Percentiles rank a stretch among this genome's conserved stretches.
Conservation (phyloP, 2,888 invertebrate species). For the Mimas tiliae region DNA sequence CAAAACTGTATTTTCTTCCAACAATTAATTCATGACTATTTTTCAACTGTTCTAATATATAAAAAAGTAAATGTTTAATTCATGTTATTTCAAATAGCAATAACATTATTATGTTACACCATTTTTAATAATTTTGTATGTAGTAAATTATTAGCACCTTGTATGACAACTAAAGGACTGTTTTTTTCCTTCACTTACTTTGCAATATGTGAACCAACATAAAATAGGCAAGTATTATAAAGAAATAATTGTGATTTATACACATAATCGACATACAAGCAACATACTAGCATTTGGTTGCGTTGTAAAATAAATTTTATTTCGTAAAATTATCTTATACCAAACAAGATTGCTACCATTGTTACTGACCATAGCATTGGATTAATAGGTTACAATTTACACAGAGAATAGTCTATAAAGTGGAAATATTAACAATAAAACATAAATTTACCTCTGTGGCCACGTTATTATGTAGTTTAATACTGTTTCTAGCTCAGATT, state of each 20-base stretch:
- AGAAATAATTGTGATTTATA: not conserved
- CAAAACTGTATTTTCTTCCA: too few species aligned
- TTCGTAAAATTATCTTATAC: not conserved
- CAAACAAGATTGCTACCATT: constrained; percentile 17
- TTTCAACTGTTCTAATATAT: too few species aligned
- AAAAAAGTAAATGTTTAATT: too few species aligned
- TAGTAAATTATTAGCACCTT: not conserved
- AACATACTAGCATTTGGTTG: not conserved
- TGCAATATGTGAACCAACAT: not conserved
- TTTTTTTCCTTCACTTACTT: not conserved
- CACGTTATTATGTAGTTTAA: constrained; percentile 94
- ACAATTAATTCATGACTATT: too few species aligned
- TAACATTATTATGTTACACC: not conserved
- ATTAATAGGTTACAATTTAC: constrained; percentile 24
- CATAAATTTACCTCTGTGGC: constrained; percentile 90
- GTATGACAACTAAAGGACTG: not conserved
- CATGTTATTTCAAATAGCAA: not conserved
- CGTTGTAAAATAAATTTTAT: not conserved
- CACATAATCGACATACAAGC: not conserved
- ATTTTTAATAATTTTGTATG: too few species aligned
- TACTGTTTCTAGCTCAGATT: constrained; percentile 92
- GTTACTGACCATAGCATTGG: constrained; percentile 31
- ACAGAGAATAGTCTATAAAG: not conserved
- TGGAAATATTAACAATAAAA: not conserved
- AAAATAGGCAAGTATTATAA: not conserved